These are phyloP conservation scores for Lagocephalus sceleratus DNA, from an alignment of 2,797 vertebrate species.

Conservation along the genomic window DNA sequence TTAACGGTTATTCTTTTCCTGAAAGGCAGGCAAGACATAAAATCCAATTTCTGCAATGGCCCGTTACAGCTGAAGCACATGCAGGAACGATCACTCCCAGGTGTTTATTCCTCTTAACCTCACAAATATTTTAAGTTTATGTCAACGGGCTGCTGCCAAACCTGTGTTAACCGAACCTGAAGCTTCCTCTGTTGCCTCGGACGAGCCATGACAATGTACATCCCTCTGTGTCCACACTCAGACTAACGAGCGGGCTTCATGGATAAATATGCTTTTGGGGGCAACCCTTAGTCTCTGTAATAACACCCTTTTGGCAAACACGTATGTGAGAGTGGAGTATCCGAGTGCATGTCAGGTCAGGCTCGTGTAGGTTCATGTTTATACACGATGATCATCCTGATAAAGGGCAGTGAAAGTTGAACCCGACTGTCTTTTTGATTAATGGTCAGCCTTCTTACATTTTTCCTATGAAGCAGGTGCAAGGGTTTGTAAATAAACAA, in stretches of 20 bases:
- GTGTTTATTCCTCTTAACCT: neutral
- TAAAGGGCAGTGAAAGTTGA: constrained; percentile 16
- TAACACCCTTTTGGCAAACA: constrained; percentile 42
- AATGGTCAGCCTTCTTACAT: no score
- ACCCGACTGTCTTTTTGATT: neutral
- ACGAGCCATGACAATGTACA: constrained; percentile 2
- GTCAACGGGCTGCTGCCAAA: neutral
- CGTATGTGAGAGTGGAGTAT: neutral
- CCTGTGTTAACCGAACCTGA: constrained; percentile 10
- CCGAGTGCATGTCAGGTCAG: constrained; percentile 41
- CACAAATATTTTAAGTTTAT: neutral
- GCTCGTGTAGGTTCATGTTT: constrained; percentile 32
- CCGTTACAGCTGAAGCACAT: neutral
- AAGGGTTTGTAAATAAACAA: neutral
- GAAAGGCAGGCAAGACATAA: neutral
- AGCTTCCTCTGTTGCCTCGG: constrained; percentile 8
- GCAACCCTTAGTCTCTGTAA: constrained; percentile 24
- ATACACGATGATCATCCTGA: constrained; percentile 26
- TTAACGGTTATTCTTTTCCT: constrained; percentile 41
- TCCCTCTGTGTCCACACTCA: constrained; percentile 32
- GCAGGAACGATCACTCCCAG: neutral
- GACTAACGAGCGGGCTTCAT: constrained; percentile 21
- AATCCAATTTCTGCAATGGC: neutral
- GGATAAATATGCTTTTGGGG: constrained; percentile 20
- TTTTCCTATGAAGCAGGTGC: constrained; percentile 13